A percentile compares a stretch with the other conserved stretches of the same genome.
Conservation (phyloP, 2,888 invertebrate species). For the Agriotes lineatus region DNA sequence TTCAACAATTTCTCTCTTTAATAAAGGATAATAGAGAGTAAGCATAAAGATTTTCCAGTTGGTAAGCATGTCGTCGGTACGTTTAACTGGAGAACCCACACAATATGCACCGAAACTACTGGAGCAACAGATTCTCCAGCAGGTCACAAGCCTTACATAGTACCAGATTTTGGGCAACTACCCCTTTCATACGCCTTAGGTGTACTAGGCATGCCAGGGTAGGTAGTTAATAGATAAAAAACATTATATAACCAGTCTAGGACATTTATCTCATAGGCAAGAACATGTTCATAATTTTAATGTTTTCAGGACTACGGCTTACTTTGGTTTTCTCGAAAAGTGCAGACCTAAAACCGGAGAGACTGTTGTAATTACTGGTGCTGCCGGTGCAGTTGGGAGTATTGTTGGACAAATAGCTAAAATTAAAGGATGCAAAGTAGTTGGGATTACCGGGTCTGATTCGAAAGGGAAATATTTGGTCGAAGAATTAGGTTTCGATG, state of each 20-base stretch:
- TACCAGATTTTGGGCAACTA: constrained; percentile 73
- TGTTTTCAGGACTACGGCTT: no score
- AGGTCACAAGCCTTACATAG: constrained; percentile 58
- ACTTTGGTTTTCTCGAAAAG: no score
- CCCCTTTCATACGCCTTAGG: constrained; percentile 76
- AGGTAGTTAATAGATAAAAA: constrained; percentile 54
- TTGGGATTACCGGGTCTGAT: no score
- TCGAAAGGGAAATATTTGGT: no score
- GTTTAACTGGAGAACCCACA: constrained; percentile 82
- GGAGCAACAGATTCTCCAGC: constrained; percentile 74
- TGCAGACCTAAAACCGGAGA: constrained; percentile 80
- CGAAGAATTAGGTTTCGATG: no score
- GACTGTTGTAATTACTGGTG: constrained; percentile 80
- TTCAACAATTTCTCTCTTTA: background rate
- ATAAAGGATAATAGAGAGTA: constrained; percentile 78
- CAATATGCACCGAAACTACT: constrained; percentile 62
- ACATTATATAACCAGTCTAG: no score
- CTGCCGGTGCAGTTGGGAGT: no score
- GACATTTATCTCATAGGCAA: no score
- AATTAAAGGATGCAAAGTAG: no score
- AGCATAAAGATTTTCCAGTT: constrained; percentile 73
- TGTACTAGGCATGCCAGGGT: constrained; percentile 81
- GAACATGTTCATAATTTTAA: background rate
- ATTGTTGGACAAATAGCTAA: no score
- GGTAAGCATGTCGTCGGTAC: constrained; percentile 74